Evolutionary conservation across 2,888 invertebrate species (phyloP), one percentile per base, ranked within the genome.

Genomic region (Cephus spinipes): DNA sequence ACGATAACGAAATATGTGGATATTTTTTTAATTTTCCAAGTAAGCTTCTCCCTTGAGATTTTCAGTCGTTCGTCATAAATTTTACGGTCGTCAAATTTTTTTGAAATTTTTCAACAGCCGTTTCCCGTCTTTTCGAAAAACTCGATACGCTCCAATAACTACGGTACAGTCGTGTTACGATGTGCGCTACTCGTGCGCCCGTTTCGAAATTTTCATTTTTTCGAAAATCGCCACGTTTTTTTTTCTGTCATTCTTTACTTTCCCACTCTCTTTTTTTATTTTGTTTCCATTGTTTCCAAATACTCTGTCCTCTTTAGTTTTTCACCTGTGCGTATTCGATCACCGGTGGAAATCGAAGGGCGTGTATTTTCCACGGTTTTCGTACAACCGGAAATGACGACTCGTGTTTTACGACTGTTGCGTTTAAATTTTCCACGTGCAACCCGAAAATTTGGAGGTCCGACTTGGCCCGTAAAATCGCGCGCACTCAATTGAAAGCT

Each of bases 401-500:
- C 40, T 6, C 40, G 40, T 15, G 40, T 55, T 55, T 55, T 55
- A 55, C 40, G 40, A 23, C 74, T 76, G 69, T 74, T 31, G 68
- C 33, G 9, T 40, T 33, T 35, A 35, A 75, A 55, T 33, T 31
- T 75, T 36, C 73, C n/a, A 36, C 73, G 31, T 12, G 33, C 34
- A 30, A 31, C 23, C 31, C 2, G 15, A 74, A 74, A 40, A 55
- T 31, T 32, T 31, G 35, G 71, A 9, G 73, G 68, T 9, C 68
- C 73, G 33, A 73, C 73, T 75, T 34, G 68, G 78, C 76, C 79
- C 79, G 81, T 84, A 86, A 86, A 85, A 83, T 79, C 78, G 79
- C 78, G 82, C 78, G 80, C 75, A 69, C 79, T 82, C 85, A 83
- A 84, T 83, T 83, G 86, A 85, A 84, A 86, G 82, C 84, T 82